These are phyloP conservation scores for Microhierax caerulescens DNA, from an alignment of 2,797 vertebrate species.

Conservation along the genomic window DNA sequence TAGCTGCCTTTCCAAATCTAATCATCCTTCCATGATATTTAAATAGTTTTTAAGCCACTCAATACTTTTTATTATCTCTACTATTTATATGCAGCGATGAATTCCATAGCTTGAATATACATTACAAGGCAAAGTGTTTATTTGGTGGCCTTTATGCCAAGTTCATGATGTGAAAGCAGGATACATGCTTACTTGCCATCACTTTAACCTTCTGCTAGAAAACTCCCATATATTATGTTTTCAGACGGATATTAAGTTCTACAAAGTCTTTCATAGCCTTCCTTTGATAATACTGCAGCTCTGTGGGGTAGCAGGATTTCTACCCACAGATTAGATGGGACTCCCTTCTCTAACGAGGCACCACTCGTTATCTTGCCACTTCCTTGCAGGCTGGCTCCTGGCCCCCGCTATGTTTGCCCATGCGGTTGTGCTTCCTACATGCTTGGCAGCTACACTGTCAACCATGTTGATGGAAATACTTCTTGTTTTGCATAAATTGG, in stretches of 20 bases:
- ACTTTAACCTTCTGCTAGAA: not conserved
- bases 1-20: not conserved
- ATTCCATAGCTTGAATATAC: not conserved
- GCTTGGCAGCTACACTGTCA: not conserved
- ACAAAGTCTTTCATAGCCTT: not conserved
- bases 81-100: not conserved
- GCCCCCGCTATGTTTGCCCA: not conserved
- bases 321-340: not conserved
- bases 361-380: not conserved
- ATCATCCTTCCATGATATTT: not conserved
- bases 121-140: not conserved
- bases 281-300: not conserved
- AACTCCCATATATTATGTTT: not conserved
- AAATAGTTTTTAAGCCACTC: not conserved
- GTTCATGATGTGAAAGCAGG: not conserved
- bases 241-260: not conserved
- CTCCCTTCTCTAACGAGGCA: accelerated
- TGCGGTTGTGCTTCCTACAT: not conserved
- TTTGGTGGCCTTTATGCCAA: not conserved
- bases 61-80: not conserved
- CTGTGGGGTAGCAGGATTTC: not conserved
- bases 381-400: not conserved
- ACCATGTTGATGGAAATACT: not conserved
- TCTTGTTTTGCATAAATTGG: not conserved
- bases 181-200: not conserved